Evolutionary conservation across 53 echinoderm and acorn worm genomes (phyloP).

Genomic region (Luidia sarsii): DNA sequence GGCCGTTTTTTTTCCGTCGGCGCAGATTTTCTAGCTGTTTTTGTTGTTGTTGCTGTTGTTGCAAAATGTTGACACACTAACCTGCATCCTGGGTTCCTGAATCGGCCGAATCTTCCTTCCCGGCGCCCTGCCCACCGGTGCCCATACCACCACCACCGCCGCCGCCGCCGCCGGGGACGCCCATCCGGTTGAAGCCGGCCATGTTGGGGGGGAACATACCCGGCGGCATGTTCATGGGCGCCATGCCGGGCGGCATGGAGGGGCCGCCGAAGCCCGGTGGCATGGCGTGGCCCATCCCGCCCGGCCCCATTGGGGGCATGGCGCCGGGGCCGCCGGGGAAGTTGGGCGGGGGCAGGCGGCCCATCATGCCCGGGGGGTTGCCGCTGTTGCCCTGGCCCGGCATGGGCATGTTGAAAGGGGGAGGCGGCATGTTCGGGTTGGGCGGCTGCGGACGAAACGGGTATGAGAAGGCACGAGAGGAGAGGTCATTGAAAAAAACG

Average conservation of each 20-base stretch:
- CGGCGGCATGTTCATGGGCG: conserved; percentile 52
- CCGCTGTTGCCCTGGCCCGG: conserved; percentile 36
- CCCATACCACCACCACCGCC: conserved; percentile 18
- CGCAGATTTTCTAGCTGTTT: too few species aligned
- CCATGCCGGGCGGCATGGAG: conserved; percentile 28
- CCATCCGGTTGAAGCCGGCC: conserved; percentile 31
- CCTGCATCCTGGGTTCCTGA: conserved; percentile 10
- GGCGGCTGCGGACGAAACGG: too few species aligned
- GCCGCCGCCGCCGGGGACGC: conserved; percentile 24
- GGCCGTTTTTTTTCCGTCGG: too few species aligned
- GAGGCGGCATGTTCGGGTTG: conserved; percentile 82
- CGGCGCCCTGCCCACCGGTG: neutral
- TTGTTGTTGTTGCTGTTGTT: too few species aligned
- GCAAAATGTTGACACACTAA: too few species aligned
- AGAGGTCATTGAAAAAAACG: too few species aligned
- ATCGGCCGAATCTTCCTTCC: conserved; percentile 8
- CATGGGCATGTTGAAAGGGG: conserved; percentile 78
- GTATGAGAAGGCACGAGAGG: too few species aligned
- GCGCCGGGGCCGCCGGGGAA: conserved; percentile 67
- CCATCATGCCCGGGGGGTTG: conserved; percentile 83
- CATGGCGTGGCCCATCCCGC: too few species aligned
- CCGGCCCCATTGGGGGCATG: conserved; percentile 81
- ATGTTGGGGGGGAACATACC: conserved; percentile 69
- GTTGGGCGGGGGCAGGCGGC: conserved; percentile 79
- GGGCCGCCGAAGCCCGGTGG: conserved; percentile 64